These are phyloP conservation scores for Rhopalosiphum nymphaeae DNA, from an alignment of 2,888 invertebrate species.

Conservation along the genomic window DNA sequence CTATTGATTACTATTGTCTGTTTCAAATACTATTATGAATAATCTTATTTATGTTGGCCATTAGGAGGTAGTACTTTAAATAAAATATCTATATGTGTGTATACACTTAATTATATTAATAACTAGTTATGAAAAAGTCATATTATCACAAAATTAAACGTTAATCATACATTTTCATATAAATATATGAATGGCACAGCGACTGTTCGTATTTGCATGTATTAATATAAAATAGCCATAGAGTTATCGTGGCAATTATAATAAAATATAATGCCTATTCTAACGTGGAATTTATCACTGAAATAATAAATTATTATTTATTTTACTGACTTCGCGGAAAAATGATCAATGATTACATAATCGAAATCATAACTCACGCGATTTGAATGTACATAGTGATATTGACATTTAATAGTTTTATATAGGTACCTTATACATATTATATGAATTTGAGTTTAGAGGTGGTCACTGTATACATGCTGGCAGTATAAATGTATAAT, in stretches of 20 bases:
- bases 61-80: too few relatives aligned
- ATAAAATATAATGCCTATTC: not conserved
- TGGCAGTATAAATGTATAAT: not conserved
- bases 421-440: not conserved
- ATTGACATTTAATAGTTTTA: not conserved
- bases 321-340: slow-evolving; percentile 3
- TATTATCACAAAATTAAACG: not conserved
- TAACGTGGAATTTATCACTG: not conserved
- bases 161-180: not conserved
- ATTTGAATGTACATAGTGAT: not conserved
- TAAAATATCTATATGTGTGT: too few relatives aligned
- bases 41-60: not conserved
- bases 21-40: not conserved
- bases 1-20: not conserved
- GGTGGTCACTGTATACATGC: not conserved
- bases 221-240: not conserved
- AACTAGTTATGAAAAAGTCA: not conserved
- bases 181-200: not conserved
- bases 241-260: not conserved
- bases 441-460: not conserved
- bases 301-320: not conserved
- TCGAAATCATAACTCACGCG: not conserved
- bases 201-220: not conserved
- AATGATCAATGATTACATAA: not conserved
- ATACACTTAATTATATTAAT: not conserved